Evolutionary conservation across 2,113 vertebrate species (phyloP).

Genomic region (Gymnorhina tibicen): DNA sequence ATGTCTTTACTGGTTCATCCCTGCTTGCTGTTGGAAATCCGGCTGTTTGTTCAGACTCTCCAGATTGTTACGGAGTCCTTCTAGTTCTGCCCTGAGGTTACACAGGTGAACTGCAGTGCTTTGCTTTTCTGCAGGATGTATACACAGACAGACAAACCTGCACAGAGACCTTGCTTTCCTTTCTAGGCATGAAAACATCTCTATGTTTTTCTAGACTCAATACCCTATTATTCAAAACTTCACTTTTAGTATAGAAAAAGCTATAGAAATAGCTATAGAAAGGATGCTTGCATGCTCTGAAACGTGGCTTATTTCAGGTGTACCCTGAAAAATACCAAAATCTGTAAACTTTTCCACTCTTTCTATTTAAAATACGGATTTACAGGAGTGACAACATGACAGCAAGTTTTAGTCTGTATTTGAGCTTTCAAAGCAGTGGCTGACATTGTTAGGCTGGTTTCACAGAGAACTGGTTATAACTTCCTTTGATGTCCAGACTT

Average conservation of each 20-base stretch:
- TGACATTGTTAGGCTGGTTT: not conserved
- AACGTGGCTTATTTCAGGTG: not conserved
- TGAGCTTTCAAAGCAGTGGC: not conserved
- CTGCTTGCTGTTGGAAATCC: not conserved
- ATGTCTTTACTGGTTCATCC: not conserved
- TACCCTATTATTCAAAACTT: not conserved
- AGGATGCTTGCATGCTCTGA: not conserved
- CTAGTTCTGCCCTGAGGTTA: not conserved
- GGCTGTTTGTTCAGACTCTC: not conserved
- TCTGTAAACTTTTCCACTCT: not conserved
- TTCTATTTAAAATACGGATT: not conserved
- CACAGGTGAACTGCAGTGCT: not conserved
- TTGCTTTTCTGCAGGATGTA: not conserved
- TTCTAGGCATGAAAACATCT: not conserved
- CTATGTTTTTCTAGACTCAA: accelerated
- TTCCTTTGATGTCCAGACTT: not conserved
- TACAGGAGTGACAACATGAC: no score
- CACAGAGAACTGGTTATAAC: not conserved
- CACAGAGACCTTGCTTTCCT: not conserved
- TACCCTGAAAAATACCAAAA: not conserved
- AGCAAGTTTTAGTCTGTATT: not conserved
- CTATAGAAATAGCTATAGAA: not conserved
- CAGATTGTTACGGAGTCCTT: not conserved
- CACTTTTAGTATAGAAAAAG: not conserved
- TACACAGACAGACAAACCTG: not conserved